phyloP scores from a whole-genome alignment of 1,140 invertebrate species.

The Lepidotrigona ventralis region DNA sequence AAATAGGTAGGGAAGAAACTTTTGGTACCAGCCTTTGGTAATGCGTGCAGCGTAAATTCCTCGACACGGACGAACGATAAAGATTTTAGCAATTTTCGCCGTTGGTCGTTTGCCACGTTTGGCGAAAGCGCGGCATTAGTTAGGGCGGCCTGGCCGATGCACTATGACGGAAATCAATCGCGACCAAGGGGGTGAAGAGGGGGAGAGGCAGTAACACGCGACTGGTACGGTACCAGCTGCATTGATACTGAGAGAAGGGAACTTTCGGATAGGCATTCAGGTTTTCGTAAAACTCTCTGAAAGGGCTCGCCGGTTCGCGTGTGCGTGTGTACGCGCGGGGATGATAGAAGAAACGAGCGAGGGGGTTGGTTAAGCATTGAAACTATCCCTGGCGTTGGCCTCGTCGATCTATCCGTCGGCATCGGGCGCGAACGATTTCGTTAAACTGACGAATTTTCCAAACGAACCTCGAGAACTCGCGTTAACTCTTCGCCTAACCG shows the following conservation, averaged over 20 bases:
- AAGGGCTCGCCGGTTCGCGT: slow-evolving; percentile 18
- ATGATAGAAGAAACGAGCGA: neutral
- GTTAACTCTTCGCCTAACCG: slow-evolving; percentile 45
- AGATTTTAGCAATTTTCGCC: neutral
- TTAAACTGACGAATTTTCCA: slow-evolving; percentile 60
- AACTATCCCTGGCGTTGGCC: slow-evolving; percentile 7
- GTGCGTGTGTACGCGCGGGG: neutral
- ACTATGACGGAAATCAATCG: slow-evolving; percentile 58
- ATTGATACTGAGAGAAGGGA: slow-evolving; percentile 68
- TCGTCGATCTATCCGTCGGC: slow-evolving; percentile 12
- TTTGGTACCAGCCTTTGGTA: no score
- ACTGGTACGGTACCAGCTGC: slow-evolving; percentile 79
- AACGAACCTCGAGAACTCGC: slow-evolving; percentile 50
- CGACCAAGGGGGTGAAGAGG: slow-evolving; percentile 25
- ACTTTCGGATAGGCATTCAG: slow-evolving; percentile 68
- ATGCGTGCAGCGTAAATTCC: no score
- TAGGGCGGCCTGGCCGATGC: slow-evolving; percentile 6
- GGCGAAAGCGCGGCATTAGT: neutral
- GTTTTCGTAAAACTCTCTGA: slow-evolving; percentile 60
- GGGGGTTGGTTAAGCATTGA: slow-evolving; percentile 28
- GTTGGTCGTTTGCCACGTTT: neutral
- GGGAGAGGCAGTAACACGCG: slow-evolving; percentile 68
- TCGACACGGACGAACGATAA: no score
- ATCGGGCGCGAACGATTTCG: slow-evolving; percentile 59
- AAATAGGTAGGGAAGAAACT: no score